phyloP scores from a whole-genome alignment of 2,797 vertebrate species.

The Sus cebifrons region DNA sequence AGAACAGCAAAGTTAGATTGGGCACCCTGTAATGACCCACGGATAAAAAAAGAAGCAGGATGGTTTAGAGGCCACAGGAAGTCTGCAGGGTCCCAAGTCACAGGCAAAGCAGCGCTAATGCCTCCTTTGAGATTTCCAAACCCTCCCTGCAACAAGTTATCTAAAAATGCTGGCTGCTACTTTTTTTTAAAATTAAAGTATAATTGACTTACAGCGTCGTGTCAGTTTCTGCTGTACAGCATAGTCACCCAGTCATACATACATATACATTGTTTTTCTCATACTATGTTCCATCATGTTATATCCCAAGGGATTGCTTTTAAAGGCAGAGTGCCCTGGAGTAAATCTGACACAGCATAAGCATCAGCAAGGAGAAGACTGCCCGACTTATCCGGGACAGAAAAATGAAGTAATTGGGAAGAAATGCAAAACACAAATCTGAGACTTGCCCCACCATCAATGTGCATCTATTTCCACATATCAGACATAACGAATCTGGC shows the following conservation, averaged over 20 bases:
- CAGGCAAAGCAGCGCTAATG: not conserved
- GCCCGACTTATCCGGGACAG: not conserved
- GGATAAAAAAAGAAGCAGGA: not conserved
- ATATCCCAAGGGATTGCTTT: not conserved
- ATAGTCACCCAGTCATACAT: too few relatives aligned
- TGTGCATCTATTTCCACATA: not conserved
- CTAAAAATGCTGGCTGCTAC: not conserved
- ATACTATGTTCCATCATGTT: too few relatives aligned
- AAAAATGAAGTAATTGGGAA: not conserved
- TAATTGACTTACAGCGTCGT: too few relatives aligned
- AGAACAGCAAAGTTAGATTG: not conserved
- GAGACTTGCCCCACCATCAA: too few relatives aligned
- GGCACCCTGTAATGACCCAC: accelerated
- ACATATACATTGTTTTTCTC: too few relatives aligned
- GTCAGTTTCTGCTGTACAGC: too few relatives aligned
- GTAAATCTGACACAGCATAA: not conserved
- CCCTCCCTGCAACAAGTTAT: not conserved
- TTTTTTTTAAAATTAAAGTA: not conserved
- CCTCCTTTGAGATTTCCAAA: not conserved
- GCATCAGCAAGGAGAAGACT: not conserved
- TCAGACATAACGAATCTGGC: not conserved
- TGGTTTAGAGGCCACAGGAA: not conserved
- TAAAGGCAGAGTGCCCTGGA: not conserved
- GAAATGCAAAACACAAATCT: not conserved
- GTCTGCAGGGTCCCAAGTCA: too few relatives aligned